Conservation (phyloP, 1,140 invertebrate species). For the Eurosta solidaginis region DNA sequence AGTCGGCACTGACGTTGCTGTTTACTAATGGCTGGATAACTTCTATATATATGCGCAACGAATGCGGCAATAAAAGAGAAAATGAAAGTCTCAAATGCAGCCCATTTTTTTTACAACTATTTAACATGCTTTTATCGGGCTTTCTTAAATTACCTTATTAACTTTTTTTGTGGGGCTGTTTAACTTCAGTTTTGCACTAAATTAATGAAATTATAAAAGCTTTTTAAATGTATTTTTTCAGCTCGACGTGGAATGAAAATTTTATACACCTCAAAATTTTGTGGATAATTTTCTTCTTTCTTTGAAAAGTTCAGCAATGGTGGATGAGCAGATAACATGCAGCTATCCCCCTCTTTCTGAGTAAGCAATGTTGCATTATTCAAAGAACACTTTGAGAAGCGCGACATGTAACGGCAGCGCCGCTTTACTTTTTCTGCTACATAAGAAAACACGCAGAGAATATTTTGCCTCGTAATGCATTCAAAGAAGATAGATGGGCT, state of each 20-base stretch:
- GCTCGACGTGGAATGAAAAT: constrained; percentile 11
- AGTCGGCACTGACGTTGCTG: background rate
- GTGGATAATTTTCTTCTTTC: constrained; percentile 17
- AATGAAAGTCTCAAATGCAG: background rate
- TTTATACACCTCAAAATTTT: background rate
- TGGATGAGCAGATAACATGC: background rate
- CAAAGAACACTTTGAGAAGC: no score
- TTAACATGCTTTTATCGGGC: background rate
- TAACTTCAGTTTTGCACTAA: background rate
- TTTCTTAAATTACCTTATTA: background rate
- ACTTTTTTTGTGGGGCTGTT: background rate
- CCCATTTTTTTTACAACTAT: background rate
- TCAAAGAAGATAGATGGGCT: no score
- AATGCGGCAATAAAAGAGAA: background rate
- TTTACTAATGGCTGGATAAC: background rate
- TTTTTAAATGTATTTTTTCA: background rate
- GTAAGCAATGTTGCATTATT: background rate
- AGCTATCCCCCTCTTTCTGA: background rate
- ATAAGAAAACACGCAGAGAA: no score
- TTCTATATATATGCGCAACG: background rate
- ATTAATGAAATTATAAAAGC: background rate
- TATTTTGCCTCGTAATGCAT: no score
- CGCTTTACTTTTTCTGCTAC: no score
- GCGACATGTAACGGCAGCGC: no score
- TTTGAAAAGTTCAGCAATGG: constrained; percentile 15